Percentiles rank a stretch among this genome's conserved stretches.
Evolutionary conservation across 2,113 vertebrate genomes (phyloP).

Genomic region (Labeo rohita): DNA sequence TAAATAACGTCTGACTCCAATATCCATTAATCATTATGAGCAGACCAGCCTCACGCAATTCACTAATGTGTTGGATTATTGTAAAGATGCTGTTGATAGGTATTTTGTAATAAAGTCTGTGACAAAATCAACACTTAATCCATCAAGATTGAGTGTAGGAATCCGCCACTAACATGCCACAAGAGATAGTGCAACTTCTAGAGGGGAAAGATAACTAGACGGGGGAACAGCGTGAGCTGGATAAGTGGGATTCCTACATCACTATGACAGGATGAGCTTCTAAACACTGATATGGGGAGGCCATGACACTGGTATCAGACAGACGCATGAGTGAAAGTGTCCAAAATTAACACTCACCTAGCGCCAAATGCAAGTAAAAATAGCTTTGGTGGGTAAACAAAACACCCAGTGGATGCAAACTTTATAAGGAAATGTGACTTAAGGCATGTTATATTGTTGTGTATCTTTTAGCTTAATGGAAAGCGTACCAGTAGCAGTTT

Average conservation of each 20-base stretch:
- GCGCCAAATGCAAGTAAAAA: not conserved
- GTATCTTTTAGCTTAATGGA: not conserved
- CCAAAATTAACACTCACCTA: not conserved
- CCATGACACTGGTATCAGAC: conserved; percentile 5
- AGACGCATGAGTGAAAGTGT: not conserved
- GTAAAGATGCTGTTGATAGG: not conserved
- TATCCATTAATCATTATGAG: not conserved
- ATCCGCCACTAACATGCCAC: not conserved
- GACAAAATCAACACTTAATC: conserved; percentile 25
- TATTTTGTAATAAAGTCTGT: conserved; percentile 5
- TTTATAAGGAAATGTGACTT: not conserved
- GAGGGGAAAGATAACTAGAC: conserved; percentile 40
- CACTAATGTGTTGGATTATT: conserved; percentile 16
- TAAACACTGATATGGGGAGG: conserved; percentile 38
- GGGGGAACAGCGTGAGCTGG: conserved; percentile 38
- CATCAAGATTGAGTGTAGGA: not conserved
- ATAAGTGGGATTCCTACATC: conserved; percentile 65
- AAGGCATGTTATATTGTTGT: not conserved
- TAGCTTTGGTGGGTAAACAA: not conserved
- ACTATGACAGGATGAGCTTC: conserved; percentile 25
- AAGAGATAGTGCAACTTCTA: conserved; percentile 25
- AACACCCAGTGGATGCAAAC: not conserved
- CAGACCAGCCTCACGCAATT: no score
- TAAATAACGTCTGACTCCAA: not conserved
- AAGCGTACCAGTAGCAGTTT: not conserved